Evolutionary conservation across 2,888 invertebrate genomes (phyloP), one percentile per base, ranked within the genome.

Genomic region (Melanchra persicariae): DNA sequence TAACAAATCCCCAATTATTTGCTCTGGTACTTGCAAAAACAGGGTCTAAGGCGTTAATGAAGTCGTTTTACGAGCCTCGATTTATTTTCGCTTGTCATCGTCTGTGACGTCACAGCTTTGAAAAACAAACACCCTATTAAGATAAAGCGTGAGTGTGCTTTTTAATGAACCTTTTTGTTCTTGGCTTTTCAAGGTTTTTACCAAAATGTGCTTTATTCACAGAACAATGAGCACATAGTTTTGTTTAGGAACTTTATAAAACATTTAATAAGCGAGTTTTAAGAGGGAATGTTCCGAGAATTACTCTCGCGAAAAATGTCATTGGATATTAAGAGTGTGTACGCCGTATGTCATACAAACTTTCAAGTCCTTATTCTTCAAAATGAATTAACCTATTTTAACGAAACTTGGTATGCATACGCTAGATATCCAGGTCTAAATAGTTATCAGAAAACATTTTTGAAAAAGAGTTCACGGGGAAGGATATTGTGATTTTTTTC

Each of bases 21-120:
- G 34, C 26, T 47, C 49, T 24, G 37, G 10, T 52, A 22, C 64
- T 59, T 34, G 54, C 58, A 63, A 59, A 70, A 78, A 77, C 49
- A 45, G 30, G 54, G 45, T 45, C 47, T 37, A 40, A 65, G 24
- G 59, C 59, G 47, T 66, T 79, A 69, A 82, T 79, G 68, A 79
- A 63, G 62, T 55, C 40, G 19, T 82, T 68, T 73, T 64, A 43
- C 45, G 62, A 43, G 58, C 10, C 51, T 45, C 60, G 26, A 74
- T 79, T 79, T 55, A 69, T 82, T 82, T 82, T 62, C 17, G 24
- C 55, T 59, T 82, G 71, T 70, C 77, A 69, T 61, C 54, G 37
- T 51, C 54, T 64, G 55, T 37, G 54, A 77, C 24, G 58, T 24
- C 43, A 61, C 34, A 45, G n/a, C 45, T 40, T 19, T 19, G 45